phyloP scores from a whole-genome alignment of 2,888 invertebrate genomes.

The Dione juno region DNA sequence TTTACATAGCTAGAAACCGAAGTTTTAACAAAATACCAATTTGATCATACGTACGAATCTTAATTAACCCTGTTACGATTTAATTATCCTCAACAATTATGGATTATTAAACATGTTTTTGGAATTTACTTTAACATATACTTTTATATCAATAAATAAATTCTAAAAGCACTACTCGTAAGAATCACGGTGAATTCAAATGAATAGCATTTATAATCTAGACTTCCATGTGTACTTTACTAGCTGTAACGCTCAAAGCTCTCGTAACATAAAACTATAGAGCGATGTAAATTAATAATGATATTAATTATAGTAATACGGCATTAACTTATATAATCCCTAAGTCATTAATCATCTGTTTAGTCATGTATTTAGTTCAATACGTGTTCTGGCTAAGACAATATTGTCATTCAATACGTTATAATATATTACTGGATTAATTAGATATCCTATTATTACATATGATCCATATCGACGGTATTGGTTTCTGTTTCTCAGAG shows the following conservation, averaged over 20 bases:
- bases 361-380: constrained; percentile 51
- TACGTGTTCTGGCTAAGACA: constrained; percentile 48
- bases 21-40: background rate
- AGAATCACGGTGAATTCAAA: background rate
- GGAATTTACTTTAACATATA: background rate
- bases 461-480: constrained; percentile 25
- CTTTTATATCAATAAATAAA: background rate
- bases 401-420: constrained; percentile 49
- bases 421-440: constrained; percentile 47
- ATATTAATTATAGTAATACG: constrained; percentile 42
- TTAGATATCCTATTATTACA: constrained; percentile 41
- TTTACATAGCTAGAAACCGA: background rate
- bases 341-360: constrained; percentile 47
- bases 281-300: constrained; percentile 37
- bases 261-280: constrained; percentile 31
- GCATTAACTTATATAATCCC: constrained; percentile 43
- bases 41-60: background rate
- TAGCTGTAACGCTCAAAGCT: constrained; percentile 7
- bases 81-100: background rate
- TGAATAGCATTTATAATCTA: background rate
- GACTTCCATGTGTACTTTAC: constrained; percentile 5
- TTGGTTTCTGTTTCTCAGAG: constrained; percentile 29
- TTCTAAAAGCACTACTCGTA: background rate
- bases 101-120: background rate
- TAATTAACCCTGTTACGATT: background rate